phyloP scores from a whole-genome alignment of 2,888 invertebrate genomes.

The Deilephila elpenor region DNA sequence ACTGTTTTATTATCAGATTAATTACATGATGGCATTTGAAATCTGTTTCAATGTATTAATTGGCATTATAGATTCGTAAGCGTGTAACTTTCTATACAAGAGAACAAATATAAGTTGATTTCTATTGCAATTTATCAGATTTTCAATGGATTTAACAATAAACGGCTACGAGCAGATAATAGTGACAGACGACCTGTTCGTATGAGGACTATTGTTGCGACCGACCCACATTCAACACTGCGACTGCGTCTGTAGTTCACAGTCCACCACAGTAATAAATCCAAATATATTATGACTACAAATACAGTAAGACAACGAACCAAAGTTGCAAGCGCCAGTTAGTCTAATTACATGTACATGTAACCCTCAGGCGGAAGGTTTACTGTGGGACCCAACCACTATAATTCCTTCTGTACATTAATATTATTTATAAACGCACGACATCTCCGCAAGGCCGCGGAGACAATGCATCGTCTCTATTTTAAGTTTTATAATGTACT shows the following conservation, averaged over 20 bases:
- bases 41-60: constrained; percentile 30
- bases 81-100: too few relatives aligned
- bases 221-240: too few relatives aligned
- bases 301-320: not conserved
- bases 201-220: too few relatives aligned
- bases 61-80: not conserved
- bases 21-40: constrained; percentile 49
- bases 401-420: not conserved
- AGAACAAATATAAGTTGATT: too few relatives aligned
- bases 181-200: too few relatives aligned
- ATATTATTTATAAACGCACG: constrained; percentile 19
- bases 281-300: too few relatives aligned
- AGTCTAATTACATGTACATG: not conserved
- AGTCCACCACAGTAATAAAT: too few relatives aligned
- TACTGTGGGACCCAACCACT: not conserved
- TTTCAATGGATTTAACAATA: too few relatives aligned
- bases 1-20: constrained; percentile 48
- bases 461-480: not conserved
- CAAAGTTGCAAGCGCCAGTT: not conserved
- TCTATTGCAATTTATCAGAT: too few relatives aligned
- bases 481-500: constrained; percentile 2
- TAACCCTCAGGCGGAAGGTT: not conserved
- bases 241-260: too few relatives aligned
- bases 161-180: too few relatives aligned
- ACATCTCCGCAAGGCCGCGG: not conserved